Evolutionary conservation across 2,113 vertebrate species (phyloP).

Genomic region (Meles meles): DNA sequence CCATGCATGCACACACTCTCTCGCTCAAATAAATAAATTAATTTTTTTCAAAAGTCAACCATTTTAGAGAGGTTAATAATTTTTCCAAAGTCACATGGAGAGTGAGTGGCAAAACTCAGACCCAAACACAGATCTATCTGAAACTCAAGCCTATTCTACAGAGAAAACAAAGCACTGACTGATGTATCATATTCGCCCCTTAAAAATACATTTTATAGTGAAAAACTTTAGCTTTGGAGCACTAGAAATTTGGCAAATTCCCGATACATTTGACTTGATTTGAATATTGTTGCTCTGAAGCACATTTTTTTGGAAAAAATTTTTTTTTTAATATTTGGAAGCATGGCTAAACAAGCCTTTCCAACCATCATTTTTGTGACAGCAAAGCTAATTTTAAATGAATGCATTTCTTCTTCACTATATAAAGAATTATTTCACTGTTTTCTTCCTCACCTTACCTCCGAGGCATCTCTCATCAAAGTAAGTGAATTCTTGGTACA

Average conservation of each 20-base stretch:
- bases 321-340: background rate
- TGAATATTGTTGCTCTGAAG: background rate
- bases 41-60: background rate
- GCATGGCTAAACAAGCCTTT: background rate
- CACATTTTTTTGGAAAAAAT: no score
- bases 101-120: background rate
- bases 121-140: background rate
- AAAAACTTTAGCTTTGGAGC: background rate
- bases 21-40: background rate
- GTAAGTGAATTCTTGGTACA: background rate
- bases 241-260: background rate
- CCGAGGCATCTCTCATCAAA: background rate
- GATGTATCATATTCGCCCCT: background rate
- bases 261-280: background rate
- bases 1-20: background rate
- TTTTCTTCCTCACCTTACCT: background rate
- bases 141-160: no score
- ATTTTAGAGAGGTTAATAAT: background rate
- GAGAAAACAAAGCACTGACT: background rate
- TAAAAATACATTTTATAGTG: background rate
- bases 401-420: background rate
- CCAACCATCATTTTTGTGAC: background rate
- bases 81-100: background rate
- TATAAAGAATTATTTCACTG: background rate
- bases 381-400: background rate